Conservation (phyloP, 2,888 invertebrate species). For the Abrostola triplasia region DNA sequence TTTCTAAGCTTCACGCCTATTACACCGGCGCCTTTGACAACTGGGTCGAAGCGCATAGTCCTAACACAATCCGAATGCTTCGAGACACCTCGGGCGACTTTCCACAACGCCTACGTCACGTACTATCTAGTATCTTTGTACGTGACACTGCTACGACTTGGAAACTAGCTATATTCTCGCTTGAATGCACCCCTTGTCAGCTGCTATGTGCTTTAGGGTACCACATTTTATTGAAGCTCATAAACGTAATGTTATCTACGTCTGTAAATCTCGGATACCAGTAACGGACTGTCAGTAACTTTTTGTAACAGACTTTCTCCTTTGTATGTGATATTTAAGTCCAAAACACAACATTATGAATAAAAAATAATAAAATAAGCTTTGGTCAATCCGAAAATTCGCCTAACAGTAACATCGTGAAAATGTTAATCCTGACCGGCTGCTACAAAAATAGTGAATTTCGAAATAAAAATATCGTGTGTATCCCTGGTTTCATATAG, state of each 20-base stretch:
- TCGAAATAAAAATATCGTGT: no score
- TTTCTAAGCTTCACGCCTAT: conserved; percentile 14
- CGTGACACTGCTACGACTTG: conserved; percentile 45
- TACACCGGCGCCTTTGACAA: conserved; percentile 34
- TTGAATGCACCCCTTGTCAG: conserved; percentile 22
- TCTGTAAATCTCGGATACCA: background rate
- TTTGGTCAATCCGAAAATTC: no score
- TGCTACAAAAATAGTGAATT: no score
- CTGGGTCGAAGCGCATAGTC: conserved; percentile 20
- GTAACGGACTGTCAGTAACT: no score
- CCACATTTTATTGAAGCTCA: conserved; percentile 1
- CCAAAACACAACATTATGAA: no score
- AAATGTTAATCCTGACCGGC: no score
- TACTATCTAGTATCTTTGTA: conserved; percentile 37
- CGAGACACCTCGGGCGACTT: conserved; percentile 35
- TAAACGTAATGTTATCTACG: background rate
- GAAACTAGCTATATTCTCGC: conserved; percentile 24
- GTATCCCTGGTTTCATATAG: background rate
- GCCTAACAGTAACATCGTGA: no score
- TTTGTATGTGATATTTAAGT: no score
- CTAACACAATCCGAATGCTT: conserved; percentile 33
- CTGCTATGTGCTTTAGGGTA: background rate
- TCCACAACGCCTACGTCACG: conserved; percentile 38
- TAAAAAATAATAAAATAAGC: no score
- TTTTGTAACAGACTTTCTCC: no score